Conservation (phyloP, 2,888 invertebrate genomes). For the Dioctria linearis region DNA sequence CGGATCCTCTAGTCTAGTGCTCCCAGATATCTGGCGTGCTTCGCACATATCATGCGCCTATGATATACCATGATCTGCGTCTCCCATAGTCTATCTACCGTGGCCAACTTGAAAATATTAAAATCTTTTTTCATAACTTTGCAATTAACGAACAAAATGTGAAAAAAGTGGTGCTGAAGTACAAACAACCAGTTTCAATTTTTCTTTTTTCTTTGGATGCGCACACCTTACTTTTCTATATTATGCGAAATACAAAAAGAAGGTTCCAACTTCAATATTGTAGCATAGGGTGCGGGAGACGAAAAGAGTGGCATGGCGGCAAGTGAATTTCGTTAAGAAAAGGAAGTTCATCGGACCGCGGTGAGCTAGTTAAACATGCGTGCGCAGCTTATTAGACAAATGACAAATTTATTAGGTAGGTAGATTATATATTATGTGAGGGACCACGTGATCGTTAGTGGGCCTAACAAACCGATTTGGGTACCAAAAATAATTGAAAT, state of each 20-base stretch:
- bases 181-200: slow-evolving; percentile 32
- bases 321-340: background rate
- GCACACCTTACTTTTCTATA: background rate
- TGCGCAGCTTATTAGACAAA: slow-evolving; percentile 46
- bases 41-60: slow-evolving; percentile 27
- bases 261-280: background rate
- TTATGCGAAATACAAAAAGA: background rate
- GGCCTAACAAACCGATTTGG: slow-evolving; percentile 51
- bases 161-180: slow-evolving; percentile 48
- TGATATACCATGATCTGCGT: background rate
- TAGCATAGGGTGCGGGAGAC: background rate
- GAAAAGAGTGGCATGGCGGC: background rate
- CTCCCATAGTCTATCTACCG: background rate
- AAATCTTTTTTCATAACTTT: slow-evolving; percentile 40
- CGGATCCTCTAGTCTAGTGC: slow-evolving; percentile 49
- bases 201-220: slow-evolving; percentile 8
- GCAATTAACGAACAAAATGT: slow-evolving; percentile 49
- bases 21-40: slow-evolving; percentile 30
- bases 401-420: slow-evolving; percentile 31
- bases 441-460: slow-evolving; percentile 35
- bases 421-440: no score
- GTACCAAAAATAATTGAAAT: slow-evolving; percentile 41
- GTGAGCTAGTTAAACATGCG: slow-evolving; percentile 32
- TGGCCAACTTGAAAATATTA: background rate
- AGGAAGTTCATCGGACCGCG: slow-evolving; percentile 22